Conservation (phyloP, 2,113 vertebrate genomes). For the Coreoperca whiteheadi region DNA sequence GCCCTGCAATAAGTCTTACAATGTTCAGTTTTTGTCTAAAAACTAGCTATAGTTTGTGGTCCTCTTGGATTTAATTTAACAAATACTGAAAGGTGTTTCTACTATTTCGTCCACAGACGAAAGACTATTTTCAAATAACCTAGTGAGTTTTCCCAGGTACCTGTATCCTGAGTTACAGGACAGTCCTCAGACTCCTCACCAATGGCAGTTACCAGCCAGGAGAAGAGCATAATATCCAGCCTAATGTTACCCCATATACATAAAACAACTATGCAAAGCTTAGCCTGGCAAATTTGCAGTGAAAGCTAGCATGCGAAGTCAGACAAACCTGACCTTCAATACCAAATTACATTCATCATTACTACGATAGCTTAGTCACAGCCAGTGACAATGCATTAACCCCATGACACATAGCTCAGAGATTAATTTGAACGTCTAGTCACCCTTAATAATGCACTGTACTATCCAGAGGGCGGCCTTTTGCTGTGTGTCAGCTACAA, state of each 20-base stretch:
- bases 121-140: not conserved
- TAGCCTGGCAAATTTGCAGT: not conserved
- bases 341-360: not conserved
- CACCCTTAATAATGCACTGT: fast-evolving
- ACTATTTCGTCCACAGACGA: not conserved
- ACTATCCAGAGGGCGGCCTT: no score
- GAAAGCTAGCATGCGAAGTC: not conserved
- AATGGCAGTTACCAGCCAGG: not conserved
- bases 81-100: not conserved
- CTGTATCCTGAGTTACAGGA: not conserved
- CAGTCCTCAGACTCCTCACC: not conserved
- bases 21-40: not conserved
- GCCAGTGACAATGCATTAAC: not conserved
- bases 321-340: constrained; percentile 76
- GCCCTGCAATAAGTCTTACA: not conserved
- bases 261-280: not conserved
- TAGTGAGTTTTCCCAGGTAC: not conserved
- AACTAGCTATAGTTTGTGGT: not conserved
- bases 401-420: not conserved
- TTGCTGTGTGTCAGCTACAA: not conserved
- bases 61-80: not conserved
- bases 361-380: not conserved
- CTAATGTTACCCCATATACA: not conserved
- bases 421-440: not conserved
- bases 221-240: not conserved